phyloP scores from a whole-genome alignment of 2,113 vertebrate genomes.

The Myiagra hebetior region DNA sequence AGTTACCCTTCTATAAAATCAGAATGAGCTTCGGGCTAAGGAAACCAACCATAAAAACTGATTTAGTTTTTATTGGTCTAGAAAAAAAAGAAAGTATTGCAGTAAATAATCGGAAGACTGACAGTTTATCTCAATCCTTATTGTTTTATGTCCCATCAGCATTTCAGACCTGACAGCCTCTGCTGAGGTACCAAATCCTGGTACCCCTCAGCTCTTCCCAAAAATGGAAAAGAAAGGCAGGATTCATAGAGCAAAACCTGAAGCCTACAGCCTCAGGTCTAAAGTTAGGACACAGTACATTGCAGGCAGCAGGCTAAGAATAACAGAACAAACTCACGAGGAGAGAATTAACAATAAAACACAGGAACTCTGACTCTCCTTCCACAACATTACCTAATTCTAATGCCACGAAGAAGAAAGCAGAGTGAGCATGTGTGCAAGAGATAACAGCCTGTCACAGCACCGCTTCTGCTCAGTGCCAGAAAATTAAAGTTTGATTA shows the following conservation, averaged over 20 bases:
- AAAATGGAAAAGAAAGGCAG: neutral
- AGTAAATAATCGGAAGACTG: neutral
- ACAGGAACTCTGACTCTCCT: conserved; percentile 8
- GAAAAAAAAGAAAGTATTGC: neutral
- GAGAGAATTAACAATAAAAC: conserved; percentile 18
- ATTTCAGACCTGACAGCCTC: neutral
- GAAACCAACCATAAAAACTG: neutral
- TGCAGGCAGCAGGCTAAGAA: conserved; percentile 16
- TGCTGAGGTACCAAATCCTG: neutral
- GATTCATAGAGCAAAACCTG: neutral
- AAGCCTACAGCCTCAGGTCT: neutral
- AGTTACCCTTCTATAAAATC: neutral
- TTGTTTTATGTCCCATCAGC: neutral
- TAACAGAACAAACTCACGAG: neutral
- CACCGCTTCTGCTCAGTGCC: neutral
- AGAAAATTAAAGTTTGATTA: conserved; percentile 53
- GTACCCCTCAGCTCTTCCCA: neutral
- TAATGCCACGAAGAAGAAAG: neutral
- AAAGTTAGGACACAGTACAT: neutral
- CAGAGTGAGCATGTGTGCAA: neutral
- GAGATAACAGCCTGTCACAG: conserved; percentile 26
- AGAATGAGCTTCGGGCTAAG: neutral
- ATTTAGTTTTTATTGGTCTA: neutral
- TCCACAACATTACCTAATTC: conserved; percentile 9
- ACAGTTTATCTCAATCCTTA: neutral